Percentiles rank a stretch among this genome's conserved stretches.
Evolutionary conservation across 2,888 invertebrate species (phyloP).

Genomic region (Aelia acuminata): DNA sequence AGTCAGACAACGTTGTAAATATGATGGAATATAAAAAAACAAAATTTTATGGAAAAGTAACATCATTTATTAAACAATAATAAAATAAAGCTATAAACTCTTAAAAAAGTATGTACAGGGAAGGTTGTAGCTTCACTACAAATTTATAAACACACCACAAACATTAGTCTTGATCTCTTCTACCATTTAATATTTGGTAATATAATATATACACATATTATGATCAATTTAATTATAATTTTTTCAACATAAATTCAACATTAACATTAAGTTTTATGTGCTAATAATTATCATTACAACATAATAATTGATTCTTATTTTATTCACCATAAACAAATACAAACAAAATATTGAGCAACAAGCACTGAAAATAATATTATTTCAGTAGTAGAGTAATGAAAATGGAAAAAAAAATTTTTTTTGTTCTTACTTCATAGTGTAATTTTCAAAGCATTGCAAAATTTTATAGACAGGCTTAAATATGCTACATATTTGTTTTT

Average conservation of each 20-base stretch:
- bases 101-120: neutral
- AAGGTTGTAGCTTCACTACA: neutral
- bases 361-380: neutral
- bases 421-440: neutral
- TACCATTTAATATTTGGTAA: neutral
- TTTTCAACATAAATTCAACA: neutral
- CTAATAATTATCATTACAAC: neutral
- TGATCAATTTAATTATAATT: neutral
- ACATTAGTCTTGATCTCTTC: constrained; percentile 27
- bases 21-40: neutral
- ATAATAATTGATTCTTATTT: neutral
- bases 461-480: neutral
- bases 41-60: neutral
- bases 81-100: constrained; percentile 7
- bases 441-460: neutral
- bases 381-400: neutral
- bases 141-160: constrained; percentile 24
- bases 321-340: neutral
- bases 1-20: no score
- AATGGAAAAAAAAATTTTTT: neutral
- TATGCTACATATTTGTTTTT: neutral
- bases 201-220: neutral
- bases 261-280: neutral
- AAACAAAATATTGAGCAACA: neutral
- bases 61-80: constrained; percentile 36